Evolutionary conservation across 2,113 vertebrate genomes (phyloP).

Genomic region (Parus major): DNA sequence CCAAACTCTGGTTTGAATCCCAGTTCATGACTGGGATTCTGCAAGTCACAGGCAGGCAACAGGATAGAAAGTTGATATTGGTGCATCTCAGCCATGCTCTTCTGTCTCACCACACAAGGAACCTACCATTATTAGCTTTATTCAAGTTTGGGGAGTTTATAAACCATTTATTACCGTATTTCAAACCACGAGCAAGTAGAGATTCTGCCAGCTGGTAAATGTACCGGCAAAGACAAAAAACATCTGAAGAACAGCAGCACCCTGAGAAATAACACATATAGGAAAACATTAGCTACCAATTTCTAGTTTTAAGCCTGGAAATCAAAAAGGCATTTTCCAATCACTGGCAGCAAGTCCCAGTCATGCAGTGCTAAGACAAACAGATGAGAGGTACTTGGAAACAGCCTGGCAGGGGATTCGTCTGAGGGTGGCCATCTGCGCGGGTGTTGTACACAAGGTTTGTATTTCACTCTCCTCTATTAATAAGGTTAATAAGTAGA

Average conservation of each 20-base stretch:
- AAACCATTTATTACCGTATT: background rate
- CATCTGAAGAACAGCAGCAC: background rate
- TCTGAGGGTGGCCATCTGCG: background rate
- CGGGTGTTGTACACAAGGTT: background rate
- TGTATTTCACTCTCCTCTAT: background rate
- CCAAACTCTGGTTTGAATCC: background rate
- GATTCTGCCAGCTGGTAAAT: background rate
- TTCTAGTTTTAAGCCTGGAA: background rate
- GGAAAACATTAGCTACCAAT: background rate
- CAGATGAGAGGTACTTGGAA: background rate
- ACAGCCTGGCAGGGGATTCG: background rate
- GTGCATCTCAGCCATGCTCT: background rate
- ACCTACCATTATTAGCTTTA: background rate
- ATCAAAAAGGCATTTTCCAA: background rate
- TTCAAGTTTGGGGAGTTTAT: background rate
- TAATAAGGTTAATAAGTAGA: slow-evolving; percentile 19
- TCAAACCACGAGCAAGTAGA: background rate
- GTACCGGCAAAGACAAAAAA: background rate
- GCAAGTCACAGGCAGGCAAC: background rate
- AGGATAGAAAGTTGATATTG: background rate
- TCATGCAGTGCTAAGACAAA: background rate
- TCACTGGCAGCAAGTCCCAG: background rate
- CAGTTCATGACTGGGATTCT: background rate
- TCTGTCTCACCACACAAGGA: background rate
- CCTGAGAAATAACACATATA: background rate